These are phyloP conservation scores for Linepithema humile DNA, from an alignment of 1,140 invertebrate genomes.

Conservation along the genomic window DNA sequence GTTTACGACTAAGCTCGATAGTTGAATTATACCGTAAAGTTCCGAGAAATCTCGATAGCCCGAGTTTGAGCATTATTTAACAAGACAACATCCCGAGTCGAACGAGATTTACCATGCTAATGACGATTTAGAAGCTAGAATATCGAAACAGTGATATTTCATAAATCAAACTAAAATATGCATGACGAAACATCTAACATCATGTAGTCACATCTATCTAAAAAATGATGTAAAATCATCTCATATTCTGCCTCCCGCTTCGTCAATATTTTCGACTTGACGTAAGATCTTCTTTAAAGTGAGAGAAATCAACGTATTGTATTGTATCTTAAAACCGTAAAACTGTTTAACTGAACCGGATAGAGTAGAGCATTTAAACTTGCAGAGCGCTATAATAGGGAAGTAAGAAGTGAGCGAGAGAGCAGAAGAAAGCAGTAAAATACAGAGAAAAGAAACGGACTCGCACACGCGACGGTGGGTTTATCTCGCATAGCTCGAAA, in stretches of 20 bases:
- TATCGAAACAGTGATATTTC: background rate
- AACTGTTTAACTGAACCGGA: conserved; percentile 29
- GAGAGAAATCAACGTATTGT: conserved; percentile 19
- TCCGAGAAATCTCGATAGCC: background rate
- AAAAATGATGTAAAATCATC: too few species aligned
- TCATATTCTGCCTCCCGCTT: background rate
- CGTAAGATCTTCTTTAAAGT: conserved; percentile 22
- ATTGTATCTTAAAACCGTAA: conserved; percentile 31
- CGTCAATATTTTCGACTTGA: background rate
- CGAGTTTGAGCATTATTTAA: conserved; percentile 24
- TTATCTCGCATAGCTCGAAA: conserved; percentile 64
- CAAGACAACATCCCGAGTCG: background rate
- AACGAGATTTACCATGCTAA: background rate
- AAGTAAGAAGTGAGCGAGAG: conserved; percentile 24
- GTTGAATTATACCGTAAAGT: conserved; percentile 36
- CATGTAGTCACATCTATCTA: background rate
- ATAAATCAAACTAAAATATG: background rate
- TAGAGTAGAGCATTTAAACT: conserved; percentile 24
- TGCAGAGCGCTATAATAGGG: background rate
- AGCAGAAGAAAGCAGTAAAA: conserved; percentile 25
- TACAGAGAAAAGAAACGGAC: background rate
- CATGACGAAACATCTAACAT: background rate
- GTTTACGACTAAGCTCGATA: conserved; percentile 26
- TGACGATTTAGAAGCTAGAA: background rate
- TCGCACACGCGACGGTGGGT: conserved; percentile 19